phyloP scores from a whole-genome alignment of 2,797 vertebrate species.

The Dromococcyx pavoninus region DNA sequence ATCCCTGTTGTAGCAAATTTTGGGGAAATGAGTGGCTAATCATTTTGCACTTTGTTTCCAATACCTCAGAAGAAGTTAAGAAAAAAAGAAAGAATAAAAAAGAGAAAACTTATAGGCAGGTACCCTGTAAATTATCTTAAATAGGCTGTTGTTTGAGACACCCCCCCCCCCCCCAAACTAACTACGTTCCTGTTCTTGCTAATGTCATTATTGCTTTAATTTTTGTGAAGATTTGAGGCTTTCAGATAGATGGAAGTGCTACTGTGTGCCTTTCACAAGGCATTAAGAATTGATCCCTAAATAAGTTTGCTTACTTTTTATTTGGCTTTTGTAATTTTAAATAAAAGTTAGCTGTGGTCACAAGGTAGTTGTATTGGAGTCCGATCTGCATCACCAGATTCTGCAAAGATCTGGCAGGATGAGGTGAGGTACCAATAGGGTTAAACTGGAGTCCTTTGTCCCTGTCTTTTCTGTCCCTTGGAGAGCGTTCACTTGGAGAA shows the following conservation, averaged over 20 bases:
- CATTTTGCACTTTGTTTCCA: constrained; percentile 35
- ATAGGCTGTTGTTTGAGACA: neutral
- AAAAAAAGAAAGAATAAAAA: neutral
- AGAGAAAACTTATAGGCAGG: neutral
- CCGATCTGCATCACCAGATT: neutral
- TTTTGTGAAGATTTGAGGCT: neutral
- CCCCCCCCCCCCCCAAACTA: no score
- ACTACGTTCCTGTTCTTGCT: neutral
- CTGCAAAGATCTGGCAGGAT: neutral
- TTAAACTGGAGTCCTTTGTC: neutral
- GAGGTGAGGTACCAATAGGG: neutral
- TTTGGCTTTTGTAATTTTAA: neutral
- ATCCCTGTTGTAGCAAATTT: neutral
- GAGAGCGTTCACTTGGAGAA: neutral
- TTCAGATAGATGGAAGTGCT: neutral
- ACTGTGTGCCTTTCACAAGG: neutral
- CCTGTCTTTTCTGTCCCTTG: neutral
- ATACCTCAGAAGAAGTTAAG: constrained; percentile 12
- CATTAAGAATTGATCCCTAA: neutral
- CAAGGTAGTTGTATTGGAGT: neutral
- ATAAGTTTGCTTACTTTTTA: neutral
- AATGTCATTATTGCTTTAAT: neutral
- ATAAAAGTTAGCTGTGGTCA: neutral
- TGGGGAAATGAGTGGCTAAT: neutral
- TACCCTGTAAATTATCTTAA: constrained; percentile 32